Evolutionary conservation across 1,140 invertebrate species (phyloP).

Genomic region (Myzus persicae): DNA sequence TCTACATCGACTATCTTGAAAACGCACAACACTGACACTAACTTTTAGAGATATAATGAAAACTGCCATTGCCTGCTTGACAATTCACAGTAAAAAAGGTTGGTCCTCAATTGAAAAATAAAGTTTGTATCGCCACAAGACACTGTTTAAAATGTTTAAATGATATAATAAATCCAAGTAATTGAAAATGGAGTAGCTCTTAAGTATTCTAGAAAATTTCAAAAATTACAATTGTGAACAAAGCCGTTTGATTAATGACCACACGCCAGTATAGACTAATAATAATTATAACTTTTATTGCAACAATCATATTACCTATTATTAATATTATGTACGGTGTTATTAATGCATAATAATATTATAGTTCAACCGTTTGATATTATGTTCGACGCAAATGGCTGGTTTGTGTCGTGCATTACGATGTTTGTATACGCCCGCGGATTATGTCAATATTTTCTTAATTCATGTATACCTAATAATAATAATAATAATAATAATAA

Average conservation of each 20-base stretch:
- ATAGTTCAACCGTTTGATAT: background rate
- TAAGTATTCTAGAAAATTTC: background rate
- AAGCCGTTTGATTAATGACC: background rate
- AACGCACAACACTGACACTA: background rate
- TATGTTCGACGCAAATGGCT: background rate
- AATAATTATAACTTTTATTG: background rate
- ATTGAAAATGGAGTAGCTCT: background rate
- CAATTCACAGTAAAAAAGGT: background rate
- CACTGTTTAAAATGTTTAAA: background rate
- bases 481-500: background rate
- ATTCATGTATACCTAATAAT: background rate
- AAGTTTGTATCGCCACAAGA: background rate
- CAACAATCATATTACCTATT: too few relatives aligned
- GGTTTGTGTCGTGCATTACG: background rate
- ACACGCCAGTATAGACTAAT: background rate
- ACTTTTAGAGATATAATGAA: background rate
- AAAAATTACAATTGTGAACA: background rate
- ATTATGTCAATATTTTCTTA: background rate
- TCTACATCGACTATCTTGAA: background rate
- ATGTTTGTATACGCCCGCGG: background rate
- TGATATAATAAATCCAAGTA: background rate
- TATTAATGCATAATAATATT: too few relatives aligned
- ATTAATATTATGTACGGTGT: background rate
- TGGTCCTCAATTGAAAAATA: background rate
- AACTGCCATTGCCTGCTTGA: background rate